Percentiles rank a stretch among this genome's conserved stretches.
Conservation (phyloP, 2,797 vertebrate genomes). For the Podargus strigoides region DNA sequence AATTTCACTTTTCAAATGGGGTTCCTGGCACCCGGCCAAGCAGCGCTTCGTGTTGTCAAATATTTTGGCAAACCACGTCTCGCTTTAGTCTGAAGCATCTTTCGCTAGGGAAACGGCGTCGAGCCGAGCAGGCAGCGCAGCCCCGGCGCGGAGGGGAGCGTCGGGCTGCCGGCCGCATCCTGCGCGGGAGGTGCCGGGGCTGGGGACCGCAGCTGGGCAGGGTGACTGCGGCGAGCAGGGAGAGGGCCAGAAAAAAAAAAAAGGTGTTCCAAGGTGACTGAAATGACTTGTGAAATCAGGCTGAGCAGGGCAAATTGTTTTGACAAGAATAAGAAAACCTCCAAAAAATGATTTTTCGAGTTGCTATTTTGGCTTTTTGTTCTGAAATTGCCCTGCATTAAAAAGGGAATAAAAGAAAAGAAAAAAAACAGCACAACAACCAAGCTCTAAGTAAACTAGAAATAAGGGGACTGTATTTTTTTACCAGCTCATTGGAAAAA, state of each 20-base stretch:
- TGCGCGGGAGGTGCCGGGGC: rapidly evolving
- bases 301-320: conserved; percentile 12
- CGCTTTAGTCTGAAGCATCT: conserved; percentile 48
- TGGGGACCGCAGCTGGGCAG: not conserved
- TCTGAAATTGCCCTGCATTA: conserved; percentile 45
- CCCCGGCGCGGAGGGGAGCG: rapidly evolving
- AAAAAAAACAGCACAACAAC: not conserved
- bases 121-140: not conserved
- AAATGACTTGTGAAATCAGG: conserved; percentile 17
- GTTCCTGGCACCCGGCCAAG: conserved; percentile 7
- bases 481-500: conserved; percentile 62
- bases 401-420: not conserved
- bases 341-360: conserved; percentile 42
- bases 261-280: not conserved
- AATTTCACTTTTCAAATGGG: conserved; percentile 33
- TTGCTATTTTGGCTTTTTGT: conserved; percentile 36
- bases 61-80: conserved; percentile 63
- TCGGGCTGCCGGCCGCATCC: not conserved
- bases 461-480: conserved; percentile 45
- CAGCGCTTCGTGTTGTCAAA: conserved; percentile 51
- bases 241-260: not conserved
- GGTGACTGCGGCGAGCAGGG: not conserved
- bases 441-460: conserved; percentile 40
- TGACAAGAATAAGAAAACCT: conserved; percentile 37
- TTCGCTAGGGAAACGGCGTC: not conserved